Evolutionary conservation across 2,113 vertebrate species (phyloP).

Genomic region (Lontra canadensis): DNA sequence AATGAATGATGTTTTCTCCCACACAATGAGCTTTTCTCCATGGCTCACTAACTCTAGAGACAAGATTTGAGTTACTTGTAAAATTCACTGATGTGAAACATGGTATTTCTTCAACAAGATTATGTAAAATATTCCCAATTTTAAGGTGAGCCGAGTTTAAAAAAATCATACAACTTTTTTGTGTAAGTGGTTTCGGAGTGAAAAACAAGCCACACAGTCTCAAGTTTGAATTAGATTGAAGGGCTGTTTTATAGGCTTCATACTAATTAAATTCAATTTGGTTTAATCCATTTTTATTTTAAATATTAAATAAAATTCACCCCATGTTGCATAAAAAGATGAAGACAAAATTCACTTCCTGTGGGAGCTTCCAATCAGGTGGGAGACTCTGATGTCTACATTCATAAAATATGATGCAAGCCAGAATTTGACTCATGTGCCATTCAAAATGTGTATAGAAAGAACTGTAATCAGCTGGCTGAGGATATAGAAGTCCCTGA

Average conservation of each 20-base stretch:
- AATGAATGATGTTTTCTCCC: neutral
- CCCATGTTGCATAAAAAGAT: neutral
- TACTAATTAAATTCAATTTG: neutral
- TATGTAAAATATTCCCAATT: neutral
- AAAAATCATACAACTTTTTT: neutral
- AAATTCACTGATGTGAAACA: conserved; percentile 10
- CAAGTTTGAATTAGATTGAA: neutral
- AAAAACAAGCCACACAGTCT: neutral
- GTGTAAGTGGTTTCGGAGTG: neutral
- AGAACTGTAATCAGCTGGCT: neutral
- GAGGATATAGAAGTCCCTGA: neutral
- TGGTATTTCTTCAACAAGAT: conserved; percentile 27
- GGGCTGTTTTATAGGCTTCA: neutral
- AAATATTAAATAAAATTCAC: neutral
- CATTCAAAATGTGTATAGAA: neutral
- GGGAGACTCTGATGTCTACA: neutral
- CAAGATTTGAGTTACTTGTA: neutral
- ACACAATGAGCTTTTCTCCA: neutral
- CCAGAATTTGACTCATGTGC: neutral
- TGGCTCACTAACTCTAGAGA: conserved; percentile 1
- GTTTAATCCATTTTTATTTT: neutral
- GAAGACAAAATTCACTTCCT: neutral
- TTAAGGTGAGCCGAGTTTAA: neutral
- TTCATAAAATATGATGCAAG: neutral
- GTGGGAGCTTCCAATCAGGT: neutral